phyloP scores from a whole-genome alignment of 2,888 invertebrate species.

The Tipula vernalis region DNA sequence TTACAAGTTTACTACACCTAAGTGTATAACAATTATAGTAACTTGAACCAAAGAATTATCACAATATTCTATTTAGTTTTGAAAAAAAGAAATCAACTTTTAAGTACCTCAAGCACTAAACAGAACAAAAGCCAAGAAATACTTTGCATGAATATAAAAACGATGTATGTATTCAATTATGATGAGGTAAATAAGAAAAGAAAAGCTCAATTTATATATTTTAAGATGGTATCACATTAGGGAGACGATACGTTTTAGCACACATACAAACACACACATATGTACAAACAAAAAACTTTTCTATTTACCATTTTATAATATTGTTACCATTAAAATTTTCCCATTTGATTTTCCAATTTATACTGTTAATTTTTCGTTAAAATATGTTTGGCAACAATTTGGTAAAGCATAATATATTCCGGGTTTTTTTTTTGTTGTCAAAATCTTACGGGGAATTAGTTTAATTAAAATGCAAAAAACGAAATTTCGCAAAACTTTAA shows the following conservation, averaged over 20 bases:
- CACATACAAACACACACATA: not conserved
- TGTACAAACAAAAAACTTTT: not conserved
- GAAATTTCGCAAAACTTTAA: not conserved
- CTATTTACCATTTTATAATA: not conserved
- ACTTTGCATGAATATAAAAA: not conserved
- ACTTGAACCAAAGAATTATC: too few species aligned
- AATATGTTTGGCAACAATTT: not conserved
- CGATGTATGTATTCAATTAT: not conserved
- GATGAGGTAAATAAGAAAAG: not conserved
- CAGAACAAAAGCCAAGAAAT: not conserved
- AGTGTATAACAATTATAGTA: not conserved
- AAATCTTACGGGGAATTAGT: not conserved
- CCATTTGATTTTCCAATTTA: not conserved
- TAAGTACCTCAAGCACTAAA: too few species aligned
- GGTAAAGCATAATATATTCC: not conserved
- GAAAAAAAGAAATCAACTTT: too few species aligned
- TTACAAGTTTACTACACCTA: not conserved
- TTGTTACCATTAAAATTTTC: not conserved
- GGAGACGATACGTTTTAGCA: not conserved
- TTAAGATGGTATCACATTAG: not conserved
- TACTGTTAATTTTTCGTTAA: not conserved
- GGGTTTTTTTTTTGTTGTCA: not conserved
- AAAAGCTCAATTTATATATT: not conserved
- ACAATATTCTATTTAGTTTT: too few species aligned
- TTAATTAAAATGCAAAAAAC: not conserved